Evolutionary conservation across 2,888 invertebrate genomes (phyloP), one percentile per base, ranked within the genome.

Genomic region (Eupithecia centaureata): DNA sequence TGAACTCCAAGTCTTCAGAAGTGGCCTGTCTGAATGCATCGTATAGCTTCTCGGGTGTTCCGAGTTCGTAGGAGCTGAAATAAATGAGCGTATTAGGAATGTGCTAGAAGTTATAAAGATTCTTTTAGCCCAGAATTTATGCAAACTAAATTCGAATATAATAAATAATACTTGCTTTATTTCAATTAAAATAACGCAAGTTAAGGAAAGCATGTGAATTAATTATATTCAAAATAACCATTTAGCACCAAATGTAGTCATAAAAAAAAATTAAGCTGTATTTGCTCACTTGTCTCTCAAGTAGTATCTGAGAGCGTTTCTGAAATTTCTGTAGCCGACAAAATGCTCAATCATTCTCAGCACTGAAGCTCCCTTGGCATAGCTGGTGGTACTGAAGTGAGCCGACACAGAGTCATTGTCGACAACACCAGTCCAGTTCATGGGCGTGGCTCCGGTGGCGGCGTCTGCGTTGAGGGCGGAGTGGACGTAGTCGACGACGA

Each of bases 401-500:
- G 89, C 85, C 3, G 85, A 81, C 13, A 96, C 92, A 0, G 95
- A 95, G 1, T 90, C 84, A 25, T 86, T 85, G 68, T 90, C 82
- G 0, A 88, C 94, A 70, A 97, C 92, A 0, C 94, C 91, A 63
- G 94, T 93, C 63, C 94, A 94, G 66, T 90, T 90, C 76, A 93
- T 93, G 1, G 93, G 85, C 5, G 82, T 86, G 1, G 88, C 89
- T 0, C 79, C 76, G 0, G 82, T 76, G 0, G 91, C 86, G 18
- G 95, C 91, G 70, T 97, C 97, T 69, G 86, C 86, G 12, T 80
- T 85, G 51, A 96, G 89, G 12, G 95, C 96, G 1, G 91, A 87
- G 70, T 97, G 97, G 0, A 97, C 84, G 78, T 96, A 95, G 65
- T 95, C 95, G 0, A 95, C 89, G 0, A 96, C 94, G 75, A 97